Conservation (phyloP, 2,888 invertebrate genomes). For the Cheilosia vernalis region DNA sequence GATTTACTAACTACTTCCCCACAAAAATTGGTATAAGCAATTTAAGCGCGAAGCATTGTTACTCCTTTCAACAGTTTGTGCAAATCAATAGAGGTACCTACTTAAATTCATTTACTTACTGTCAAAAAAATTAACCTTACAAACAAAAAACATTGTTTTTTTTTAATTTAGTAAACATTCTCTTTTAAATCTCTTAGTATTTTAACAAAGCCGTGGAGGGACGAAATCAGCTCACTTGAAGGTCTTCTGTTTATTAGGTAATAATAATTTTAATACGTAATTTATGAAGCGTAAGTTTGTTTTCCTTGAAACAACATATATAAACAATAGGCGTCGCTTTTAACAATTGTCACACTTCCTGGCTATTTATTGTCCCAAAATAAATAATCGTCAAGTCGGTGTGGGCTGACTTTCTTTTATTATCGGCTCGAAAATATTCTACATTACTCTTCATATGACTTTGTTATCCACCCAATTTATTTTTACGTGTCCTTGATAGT, state of each 20-base stretch:
- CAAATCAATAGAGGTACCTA: no score
- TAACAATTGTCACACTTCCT: slow-evolving; percentile 3
- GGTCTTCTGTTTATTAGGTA: slow-evolving; percentile 13
- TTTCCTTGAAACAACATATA: not conserved
- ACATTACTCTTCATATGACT: slow-evolving; percentile 14
- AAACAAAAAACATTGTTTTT: not conserved
- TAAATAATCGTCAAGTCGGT: slow-evolving; percentile 30
- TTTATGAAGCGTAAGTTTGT: not conserved
- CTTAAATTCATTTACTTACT: no score
- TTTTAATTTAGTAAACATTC: not conserved
- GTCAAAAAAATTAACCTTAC: no score
- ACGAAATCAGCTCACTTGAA: not conserved
- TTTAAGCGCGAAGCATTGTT: no score
- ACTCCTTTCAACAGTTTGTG: no score
- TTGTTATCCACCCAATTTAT: not conserved
- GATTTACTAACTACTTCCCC: no score
- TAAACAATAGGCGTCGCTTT: slow-evolving; percentile 19
- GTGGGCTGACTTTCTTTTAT: slow-evolving; percentile 18
- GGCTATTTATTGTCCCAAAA: slow-evolving; percentile 20
- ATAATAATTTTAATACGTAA: slow-evolving; percentile 14
- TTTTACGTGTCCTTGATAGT: slow-evolving; percentile 10
- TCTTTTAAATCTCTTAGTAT: not conserved
- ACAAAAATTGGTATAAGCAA: no score
- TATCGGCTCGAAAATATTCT: slow-evolving; percentile 1
- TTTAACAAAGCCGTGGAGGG: not conserved